Conservation (phyloP, 92 coral and sea anemone species). For the Pocillopora meandrina region DNA sequence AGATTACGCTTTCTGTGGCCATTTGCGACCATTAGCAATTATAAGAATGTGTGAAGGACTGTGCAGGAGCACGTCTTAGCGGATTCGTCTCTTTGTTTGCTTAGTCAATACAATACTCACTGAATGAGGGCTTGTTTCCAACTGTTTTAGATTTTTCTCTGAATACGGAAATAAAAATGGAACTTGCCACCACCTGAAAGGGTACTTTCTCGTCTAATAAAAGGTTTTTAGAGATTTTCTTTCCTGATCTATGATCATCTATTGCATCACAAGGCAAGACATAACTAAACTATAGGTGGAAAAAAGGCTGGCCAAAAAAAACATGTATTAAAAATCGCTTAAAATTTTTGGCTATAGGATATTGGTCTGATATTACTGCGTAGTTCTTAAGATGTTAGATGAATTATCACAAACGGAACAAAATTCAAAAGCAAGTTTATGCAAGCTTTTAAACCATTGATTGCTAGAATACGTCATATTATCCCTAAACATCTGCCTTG, state of each 20-base stretch:
- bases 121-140: conserved; percentile 15
- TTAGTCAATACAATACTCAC: neutral
- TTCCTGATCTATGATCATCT: too few relatives aligned
- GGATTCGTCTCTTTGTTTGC: neutral
- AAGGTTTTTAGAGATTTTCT: too few relatives aligned
- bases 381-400: neutral
- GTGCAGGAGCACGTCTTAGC: neutral
- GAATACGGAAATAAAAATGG: too few relatives aligned
- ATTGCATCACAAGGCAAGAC: too few relatives aligned
- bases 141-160: too few relatives aligned
- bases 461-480: neutral
- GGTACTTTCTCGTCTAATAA: too few relatives aligned
- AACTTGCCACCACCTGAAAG: too few relatives aligned
- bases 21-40: too few relatives aligned
- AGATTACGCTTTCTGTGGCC: too few relatives aligned
- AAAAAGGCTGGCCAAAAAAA: too few relatives aligned
- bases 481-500: neutral
- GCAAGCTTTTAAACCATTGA: neutral
- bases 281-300: too few relatives aligned
- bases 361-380: neutral
- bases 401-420: neutral
- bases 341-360: neutral
- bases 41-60: neutral
- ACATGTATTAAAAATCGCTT: neutral
- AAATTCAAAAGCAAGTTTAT: neutral